Base-by-base conservation (phyloP, 2,888 invertebrate species). In the Euphydryas editha region DNA sequence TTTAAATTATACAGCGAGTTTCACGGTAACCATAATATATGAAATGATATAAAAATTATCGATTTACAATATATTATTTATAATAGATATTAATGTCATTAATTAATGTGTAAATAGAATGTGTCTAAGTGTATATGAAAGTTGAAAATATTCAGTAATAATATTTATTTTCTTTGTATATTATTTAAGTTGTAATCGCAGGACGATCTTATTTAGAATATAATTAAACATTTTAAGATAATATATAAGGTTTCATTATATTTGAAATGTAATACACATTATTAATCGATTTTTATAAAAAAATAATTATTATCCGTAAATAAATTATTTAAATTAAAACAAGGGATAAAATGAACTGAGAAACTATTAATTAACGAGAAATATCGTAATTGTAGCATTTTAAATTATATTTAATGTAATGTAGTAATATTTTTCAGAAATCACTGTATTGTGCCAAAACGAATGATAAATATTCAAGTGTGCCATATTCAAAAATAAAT, bases 321-420 rank as follows among this genome's bases (percentile, higher is more conserved):
- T 59, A 58, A 66, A 70, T 59, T 82, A 82, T 82, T 78, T 79
- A 81, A 79, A 69, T 82, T 83, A 83, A 81, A 77, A 84, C 85
- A 88, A 87, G 86, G 85, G 88, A 87, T 87, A 85, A 88, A 90
- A 90, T 83, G 90, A 88, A 90, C 90, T 90, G 90, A 90, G 83
- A 80, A 82, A 84, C 83, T 84, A 85, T 78, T 81, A 81, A 81
- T 62, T 69, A 54, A 54, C 54, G 30, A 30, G 17, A 24, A 54
- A 36, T 54, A 54, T 54, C 54, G 54, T 68, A 70, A 78, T 71
- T 76, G 76, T 75, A 51, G 18, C 57, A 20, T 58, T 44, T 54
- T 59, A 59, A 64, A 64, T 51, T 51, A 51, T 51, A 51, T 59
- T 58, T 58, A 59, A 44, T 64, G 51, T 64, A 36, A 30, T 8